Evolutionary conservation across 2,888 invertebrate genomes (phyloP), one percentile per base, ranked within the genome.

Genomic region (Caenorhabditis zanzibari): DNA sequence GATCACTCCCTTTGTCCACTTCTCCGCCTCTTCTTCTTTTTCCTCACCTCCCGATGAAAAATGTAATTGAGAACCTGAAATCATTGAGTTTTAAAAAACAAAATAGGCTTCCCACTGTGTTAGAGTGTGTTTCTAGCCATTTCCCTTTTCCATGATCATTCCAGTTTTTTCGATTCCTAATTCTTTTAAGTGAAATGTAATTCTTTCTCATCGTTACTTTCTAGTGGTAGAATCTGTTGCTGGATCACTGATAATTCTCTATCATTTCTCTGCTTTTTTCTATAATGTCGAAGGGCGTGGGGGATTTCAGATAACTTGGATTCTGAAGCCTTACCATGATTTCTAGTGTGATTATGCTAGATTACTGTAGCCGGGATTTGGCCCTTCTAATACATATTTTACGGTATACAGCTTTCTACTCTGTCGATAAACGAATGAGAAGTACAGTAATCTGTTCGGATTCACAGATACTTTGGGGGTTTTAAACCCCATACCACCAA

Each of bases 191-290:
- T 49, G 35, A 52, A 52, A 66, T 52, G 52, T 7, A n/a, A 66
- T 66, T 66, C 66, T 35, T 35, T 66, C 66, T 35, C 52, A 66
- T 66, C 66, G 35, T 66, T 66, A 66, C 66, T 52, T 66, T 66
- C 49, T 35, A 26, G 44, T 61, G 24, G 41, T 44, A n/a, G n/a
- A n/a, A 59, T 38, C 38, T n/a, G 3, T n/a, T 2, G n/a, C 38
- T 52, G 24, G 56, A 56, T 56, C 14, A 38, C 35, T 59, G 38
- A 59, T 59, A 58, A n/a, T 58, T 28, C 12, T 58, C n/a, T 9
- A 24, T 28, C 26, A 19, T 38, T 22, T 38, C 22, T 5, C 7
- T 7, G 5, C 38, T 35, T 22, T 59, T 19, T 10, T 22, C 9
- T 2, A 28, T 28, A 32, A 14, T 54, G 19, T 24, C 54, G 54